phyloP scores from a whole-genome alignment of 2,797 vertebrate species.

The Anisognathus igniventris region DNA sequence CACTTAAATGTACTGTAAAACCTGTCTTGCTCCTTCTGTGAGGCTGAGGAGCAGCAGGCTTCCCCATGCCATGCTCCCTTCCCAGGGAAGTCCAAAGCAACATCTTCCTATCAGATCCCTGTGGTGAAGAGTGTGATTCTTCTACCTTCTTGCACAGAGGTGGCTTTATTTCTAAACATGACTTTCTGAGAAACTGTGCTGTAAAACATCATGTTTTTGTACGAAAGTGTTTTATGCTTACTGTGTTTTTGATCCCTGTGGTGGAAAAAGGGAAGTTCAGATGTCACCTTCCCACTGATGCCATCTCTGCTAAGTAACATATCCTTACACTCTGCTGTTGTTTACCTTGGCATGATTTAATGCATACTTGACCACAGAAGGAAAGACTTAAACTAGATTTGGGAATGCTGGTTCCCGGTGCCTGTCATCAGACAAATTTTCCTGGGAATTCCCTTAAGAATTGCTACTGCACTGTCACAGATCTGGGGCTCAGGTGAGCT shows the following conservation, averaged over 20 bases:
- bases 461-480: neutral
- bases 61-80: neutral
- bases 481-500: neutral
- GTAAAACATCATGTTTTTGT: neutral
- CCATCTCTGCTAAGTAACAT: neutral
- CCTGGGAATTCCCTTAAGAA: neutral
- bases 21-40: neutral
- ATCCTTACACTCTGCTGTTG: neutral
- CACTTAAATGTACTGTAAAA: neutral
- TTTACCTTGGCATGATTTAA: neutral
- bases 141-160: neutral
- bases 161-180: neutral
- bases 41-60: neutral
- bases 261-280: neutral
- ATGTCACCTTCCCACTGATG: neutral
- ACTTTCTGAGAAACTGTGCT: neutral
- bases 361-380: neutral
- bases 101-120: neutral
- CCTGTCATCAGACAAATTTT: neutral
- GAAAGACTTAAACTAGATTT: neutral
- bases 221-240: neutral
- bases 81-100: neutral
- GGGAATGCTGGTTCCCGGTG: neutral
- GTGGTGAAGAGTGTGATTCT: rapidly evolving
- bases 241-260: neutral